Conservation (phyloP, 2,888 invertebrate genomes). For the Eristalis pertinax region DNA sequence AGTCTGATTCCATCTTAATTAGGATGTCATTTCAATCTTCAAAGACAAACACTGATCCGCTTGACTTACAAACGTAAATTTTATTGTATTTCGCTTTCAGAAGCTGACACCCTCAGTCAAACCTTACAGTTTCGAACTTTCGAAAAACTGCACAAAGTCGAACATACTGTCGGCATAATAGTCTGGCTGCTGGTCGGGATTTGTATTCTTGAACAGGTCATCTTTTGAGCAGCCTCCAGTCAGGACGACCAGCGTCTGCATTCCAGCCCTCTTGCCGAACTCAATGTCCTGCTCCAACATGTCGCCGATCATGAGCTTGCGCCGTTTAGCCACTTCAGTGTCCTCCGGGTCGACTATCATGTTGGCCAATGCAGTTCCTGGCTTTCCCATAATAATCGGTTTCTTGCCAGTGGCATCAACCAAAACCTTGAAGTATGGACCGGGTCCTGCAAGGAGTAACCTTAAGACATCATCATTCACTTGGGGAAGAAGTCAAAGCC, state of each 20-base stretch:
- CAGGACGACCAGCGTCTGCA: constrained; percentile 89
- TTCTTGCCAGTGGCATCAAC: constrained; percentile 77
- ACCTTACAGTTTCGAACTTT: constrained; percentile 37
- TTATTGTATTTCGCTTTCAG: too few relatives aligned
- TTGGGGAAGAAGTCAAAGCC: not conserved
- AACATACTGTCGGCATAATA: constrained; percentile 78
- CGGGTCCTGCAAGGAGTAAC: constrained; percentile 77
- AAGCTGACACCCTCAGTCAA: too few relatives aligned
- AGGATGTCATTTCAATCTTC: too few relatives aligned
- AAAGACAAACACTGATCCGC: too few relatives aligned
- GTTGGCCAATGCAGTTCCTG: constrained; percentile 79
- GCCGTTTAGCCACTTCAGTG: constrained; percentile 84
- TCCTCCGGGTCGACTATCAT: constrained; percentile 75
- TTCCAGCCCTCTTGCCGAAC: constrained; percentile 87
- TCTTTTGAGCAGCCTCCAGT: constrained; percentile 80
- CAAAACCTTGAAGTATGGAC: constrained; percentile 79
- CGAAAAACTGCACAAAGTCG: constrained; percentile 76
- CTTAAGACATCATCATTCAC: not conserved
- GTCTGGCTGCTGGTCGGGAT: constrained; percentile 75
- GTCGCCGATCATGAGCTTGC: constrained; percentile 92
- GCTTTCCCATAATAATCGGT: constrained; percentile 81
- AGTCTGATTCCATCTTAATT: too few relatives aligned
- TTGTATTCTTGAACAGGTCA: constrained; percentile 74
- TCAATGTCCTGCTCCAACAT: constrained; percentile 91
- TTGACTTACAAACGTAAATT: too few relatives aligned